These are phyloP conservation scores for Capreolus pygargus DNA, from an alignment of 2,113 vertebrate species.

Conservation along the genomic window DNA sequence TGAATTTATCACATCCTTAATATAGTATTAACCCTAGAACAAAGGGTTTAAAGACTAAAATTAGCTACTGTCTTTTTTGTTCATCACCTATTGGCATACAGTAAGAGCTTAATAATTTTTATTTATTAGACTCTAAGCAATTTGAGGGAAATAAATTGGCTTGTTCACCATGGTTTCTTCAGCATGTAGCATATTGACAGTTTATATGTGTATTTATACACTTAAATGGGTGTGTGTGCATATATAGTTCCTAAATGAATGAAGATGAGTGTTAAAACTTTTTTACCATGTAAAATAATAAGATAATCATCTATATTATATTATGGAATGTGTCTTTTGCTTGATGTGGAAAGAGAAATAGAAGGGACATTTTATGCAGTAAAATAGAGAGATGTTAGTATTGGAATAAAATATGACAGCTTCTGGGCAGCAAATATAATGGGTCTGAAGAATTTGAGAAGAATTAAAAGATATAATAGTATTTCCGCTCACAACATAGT, in stretches of 20 bases:
- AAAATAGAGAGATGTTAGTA: neutral
- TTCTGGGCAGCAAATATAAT: neutral
- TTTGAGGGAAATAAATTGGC: neutral
- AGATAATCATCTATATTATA: neutral
- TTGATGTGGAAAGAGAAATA: neutral
- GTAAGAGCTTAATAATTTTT: neutral
- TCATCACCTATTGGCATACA: neutral
- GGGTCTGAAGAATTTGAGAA: neutral
- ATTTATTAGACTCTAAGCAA: neutral
- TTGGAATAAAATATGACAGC: neutral
- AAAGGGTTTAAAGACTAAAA: neutral
- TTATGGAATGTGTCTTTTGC: neutral
- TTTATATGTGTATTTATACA: neutral
- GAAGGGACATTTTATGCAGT: neutral
- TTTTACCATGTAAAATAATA: neutral
- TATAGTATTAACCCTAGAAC: neutral
- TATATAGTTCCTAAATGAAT: neutral
- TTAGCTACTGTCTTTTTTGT: neutral
- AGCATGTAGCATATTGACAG: neutral
- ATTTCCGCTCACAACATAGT: neutral
- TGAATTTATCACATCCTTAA: neutral
- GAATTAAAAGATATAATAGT: neutral
- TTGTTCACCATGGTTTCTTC: neutral
- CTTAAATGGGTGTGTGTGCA: neutral
- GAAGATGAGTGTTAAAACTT: neutral